Evolutionary conservation across 2,888 invertebrate genomes (phyloP), one percentile per base, ranked within the genome.

Genomic region (Campaea margaritaria): DNA sequence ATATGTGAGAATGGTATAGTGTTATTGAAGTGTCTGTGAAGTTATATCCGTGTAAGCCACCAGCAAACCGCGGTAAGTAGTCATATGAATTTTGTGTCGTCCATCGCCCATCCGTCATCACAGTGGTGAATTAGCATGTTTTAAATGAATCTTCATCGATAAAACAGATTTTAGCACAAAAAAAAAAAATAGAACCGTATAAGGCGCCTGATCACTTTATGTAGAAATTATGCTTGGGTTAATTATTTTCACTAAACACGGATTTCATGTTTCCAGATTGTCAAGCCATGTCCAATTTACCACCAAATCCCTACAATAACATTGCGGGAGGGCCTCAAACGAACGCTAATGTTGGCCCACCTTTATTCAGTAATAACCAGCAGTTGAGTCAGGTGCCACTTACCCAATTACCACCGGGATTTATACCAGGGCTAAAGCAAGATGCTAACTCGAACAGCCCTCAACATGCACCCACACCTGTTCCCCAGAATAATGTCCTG

Each of bases 241-340:
- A 10, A 46, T 12, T 57, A 31, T 58, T 65, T 55, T 62, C 56
- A 63, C 52, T 73, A 60, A 67, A 72, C 66, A 66, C 52, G 55
- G 61, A 54, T 74, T 79, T 74, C 68, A 66, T 75, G 53, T 72
- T 91, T 91, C 72, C 91, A 91, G 91, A 87, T 88, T 86, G 82
- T 81, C 78, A 80, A 87, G 81, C 81, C 81, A 92, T 92, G 91
- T 88, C 91, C 73, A 89, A 91, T 78, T 82, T 86, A 83, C 86
- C 86, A 79, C 86, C 85, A 76, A 91, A 85, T 75, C 86, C 87
- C 58, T 90, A 74, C 74, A 89, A 80, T 72, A 86, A 80, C 72
- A 72, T 73, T 62, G 79, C 83, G 63, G 87, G 83, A 65, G 75
- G 76, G 52, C 78, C 82, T 45, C 82, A 76, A 65, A 70, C 76